A percentile compares a stretch with the other conserved stretches of the same genome.
Evolutionary conservation across 2,797 vertebrate genomes (phyloP).

Genomic region (Alfaro cultratus): DNA sequence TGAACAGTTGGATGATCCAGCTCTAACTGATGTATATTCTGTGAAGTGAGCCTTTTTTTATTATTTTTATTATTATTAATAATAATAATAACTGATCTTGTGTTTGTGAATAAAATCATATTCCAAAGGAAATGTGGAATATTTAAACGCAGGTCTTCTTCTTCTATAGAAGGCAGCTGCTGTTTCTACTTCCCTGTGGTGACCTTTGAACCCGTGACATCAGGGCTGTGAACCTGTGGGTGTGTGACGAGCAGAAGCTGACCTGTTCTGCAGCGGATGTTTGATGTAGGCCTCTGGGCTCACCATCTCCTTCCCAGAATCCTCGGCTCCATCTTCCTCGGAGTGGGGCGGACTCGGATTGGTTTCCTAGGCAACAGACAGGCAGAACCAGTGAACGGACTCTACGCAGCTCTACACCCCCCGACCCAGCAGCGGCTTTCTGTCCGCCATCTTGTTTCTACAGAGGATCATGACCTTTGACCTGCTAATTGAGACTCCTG

Average conservation of each 20-base stretch:
- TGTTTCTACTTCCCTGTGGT: background rate
- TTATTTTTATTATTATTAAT: background rate
- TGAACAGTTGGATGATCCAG: background rate
- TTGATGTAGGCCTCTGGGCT: constrained; percentile 96
- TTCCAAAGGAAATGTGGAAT: background rate
- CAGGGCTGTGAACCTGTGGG: background rate
- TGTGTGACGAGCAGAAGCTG: constrained; percentile 12
- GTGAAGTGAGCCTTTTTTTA: background rate
- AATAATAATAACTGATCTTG: too few relatives aligned
- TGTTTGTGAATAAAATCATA: background rate
- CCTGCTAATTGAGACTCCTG: too few relatives aligned
- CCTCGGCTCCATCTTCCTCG: constrained; percentile 84
- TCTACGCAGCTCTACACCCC: background rate
- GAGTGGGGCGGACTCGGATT: constrained; percentile 83
- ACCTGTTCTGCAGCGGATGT: constrained; percentile 98
- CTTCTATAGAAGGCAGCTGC: too few relatives aligned
- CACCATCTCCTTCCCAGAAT: constrained; percentile 89
- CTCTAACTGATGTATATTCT: background rate
- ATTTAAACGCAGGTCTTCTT: background rate
- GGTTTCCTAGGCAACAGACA: constrained; percentile 82
- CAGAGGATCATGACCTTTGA: too few relatives aligned
- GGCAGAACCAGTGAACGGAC: background rate
- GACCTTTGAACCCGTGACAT: background rate
- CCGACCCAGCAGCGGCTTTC: background rate
- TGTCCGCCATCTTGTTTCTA: background rate